These are phyloP conservation scores for Gephyroberyx darwinii DNA, from an alignment of 2,797 vertebrate species.

Conservation along the genomic window DNA sequence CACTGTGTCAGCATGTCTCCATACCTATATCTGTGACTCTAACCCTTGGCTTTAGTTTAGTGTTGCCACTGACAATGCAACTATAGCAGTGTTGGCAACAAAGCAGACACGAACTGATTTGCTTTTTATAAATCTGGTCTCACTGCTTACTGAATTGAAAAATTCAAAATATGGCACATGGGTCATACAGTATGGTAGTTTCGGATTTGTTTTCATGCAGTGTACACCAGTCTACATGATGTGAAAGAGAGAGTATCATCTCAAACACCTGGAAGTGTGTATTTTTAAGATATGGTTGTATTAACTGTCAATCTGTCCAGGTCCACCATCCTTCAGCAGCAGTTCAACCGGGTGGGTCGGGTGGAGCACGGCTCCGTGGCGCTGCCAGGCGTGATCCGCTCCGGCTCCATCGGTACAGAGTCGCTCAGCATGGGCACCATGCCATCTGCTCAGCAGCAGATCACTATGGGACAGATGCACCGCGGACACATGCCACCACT, in stretches of 20 bases:
- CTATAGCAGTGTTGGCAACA: too few species aligned
- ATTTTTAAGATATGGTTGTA: background rate
- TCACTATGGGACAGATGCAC: conserved; percentile 97
- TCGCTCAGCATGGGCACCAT: conserved; percentile 94
- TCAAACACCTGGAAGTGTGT: background rate
- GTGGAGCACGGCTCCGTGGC: conserved; percentile 95
- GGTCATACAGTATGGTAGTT: background rate
- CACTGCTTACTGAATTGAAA: too few species aligned
- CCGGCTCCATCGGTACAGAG: conserved; percentile 92
- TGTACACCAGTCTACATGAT: background rate
- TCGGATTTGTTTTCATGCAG: background rate
- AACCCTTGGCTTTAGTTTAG: too few species aligned
- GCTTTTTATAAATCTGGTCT: too few species aligned
- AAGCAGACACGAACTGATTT: too few species aligned
- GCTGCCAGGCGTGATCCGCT: conserved; percentile 94
- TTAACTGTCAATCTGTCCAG: conserved; percentile 66
- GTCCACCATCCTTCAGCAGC: conserved; percentile 96
- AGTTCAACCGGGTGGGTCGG: conserved; percentile 94
- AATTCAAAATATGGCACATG: background rate
- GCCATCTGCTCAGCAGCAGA: conserved; percentile 96
- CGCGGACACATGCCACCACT: conserved; percentile 97
- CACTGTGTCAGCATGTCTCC: background rate
- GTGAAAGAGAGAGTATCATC: background rate
- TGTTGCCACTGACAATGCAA: too few species aligned
- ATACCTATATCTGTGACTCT: background rate